These are phyloP conservation scores for Drepanosiphum platanoidis DNA, from an alignment of 2,888 invertebrate species.

Conservation along the genomic window DNA sequence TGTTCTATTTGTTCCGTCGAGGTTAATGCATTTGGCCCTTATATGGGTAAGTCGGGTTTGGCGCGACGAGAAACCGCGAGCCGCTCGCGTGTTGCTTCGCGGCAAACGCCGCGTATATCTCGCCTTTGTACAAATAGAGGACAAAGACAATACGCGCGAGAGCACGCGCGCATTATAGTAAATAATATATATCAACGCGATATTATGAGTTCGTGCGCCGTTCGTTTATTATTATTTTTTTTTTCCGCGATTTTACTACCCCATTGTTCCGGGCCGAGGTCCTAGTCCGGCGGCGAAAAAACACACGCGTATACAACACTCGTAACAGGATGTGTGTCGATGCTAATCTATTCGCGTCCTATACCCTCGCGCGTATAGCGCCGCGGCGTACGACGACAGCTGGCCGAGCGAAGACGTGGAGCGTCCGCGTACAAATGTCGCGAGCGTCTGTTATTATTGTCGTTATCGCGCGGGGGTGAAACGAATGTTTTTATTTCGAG, in stretches of 20 bases:
- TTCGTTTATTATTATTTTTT: not conserved
- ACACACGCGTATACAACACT: too few species aligned
- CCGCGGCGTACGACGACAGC: slow-evolving; percentile 14
- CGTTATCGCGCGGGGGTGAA: not conserved
- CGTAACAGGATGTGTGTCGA: slow-evolving; percentile 34
- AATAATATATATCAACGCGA: not conserved
- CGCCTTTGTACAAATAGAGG: slow-evolving; percentile 51
- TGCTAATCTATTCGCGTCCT: too few species aligned
- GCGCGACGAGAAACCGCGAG: slow-evolving; percentile 40
- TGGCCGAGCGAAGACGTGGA: slow-evolving; percentile 28
- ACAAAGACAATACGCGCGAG: slow-evolving; percentile 38
- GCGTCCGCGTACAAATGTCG: not conserved
- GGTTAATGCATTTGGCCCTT: slow-evolving; percentile 55
- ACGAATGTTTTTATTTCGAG: not conserved
- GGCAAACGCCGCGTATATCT: slow-evolving; percentile 22
- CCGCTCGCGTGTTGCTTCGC: slow-evolving; percentile 31
- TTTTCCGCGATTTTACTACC: not conserved
- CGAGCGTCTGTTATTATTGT: not conserved
- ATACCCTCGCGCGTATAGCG: not conserved
- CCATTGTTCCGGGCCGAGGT: too few species aligned
- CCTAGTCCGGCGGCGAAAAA: too few species aligned
- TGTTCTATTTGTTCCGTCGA: slow-evolving; percentile 46
- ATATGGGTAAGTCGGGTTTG: slow-evolving; percentile 54
- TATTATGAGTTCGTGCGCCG: not conserved
- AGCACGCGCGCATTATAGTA: not conserved